These are phyloP conservation scores for Sebastes alutus DNA, from an alignment of 2,797 vertebrate genomes.

Conservation along the genomic window DNA sequence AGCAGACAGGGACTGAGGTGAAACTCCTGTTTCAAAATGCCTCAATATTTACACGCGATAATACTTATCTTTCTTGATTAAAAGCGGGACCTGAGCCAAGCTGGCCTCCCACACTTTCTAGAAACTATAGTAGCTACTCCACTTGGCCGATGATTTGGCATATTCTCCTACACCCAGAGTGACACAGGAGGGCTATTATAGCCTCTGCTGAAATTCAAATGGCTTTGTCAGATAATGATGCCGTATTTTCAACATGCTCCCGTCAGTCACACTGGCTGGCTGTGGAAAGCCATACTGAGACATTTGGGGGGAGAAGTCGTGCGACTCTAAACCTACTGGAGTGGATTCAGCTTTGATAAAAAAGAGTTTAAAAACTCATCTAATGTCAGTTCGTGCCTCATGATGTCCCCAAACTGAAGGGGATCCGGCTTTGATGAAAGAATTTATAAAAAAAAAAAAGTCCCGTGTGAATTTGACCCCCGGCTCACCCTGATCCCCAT, in stretches of 20 bases:
- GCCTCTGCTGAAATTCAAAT: constrained; percentile 39
- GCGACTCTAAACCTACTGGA: constrained; percentile 26
- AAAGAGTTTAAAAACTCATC: constrained; percentile 12
- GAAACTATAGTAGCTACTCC: constrained; percentile 6
- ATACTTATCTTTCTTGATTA: constrained; percentile 25
- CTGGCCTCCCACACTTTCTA: constrained; percentile 9
- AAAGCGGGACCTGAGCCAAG: constrained; percentile 9
- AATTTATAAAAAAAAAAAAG: not conserved
- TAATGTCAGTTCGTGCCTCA: constrained; percentile 16
- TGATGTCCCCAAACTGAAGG: constrained; percentile 5
- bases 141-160: not conserved
- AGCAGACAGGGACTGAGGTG: constrained; percentile 6
- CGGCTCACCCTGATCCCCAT: constrained; percentile 5
- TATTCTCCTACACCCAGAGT: not conserved
- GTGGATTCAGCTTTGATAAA: not conserved
- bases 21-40: constrained; percentile 33
- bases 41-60: constrained; percentile 28
- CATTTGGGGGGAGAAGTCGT: not conserved
- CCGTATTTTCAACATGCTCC: constrained; percentile 18
- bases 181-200: not conserved
- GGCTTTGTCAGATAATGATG: constrained; percentile 28
- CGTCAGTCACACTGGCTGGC: not conserved
- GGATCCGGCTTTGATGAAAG: constrained; percentile 10
- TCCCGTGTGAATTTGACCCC: constrained; percentile 23
- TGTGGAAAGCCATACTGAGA: constrained; percentile 5